Base-by-base conservation (phyloP, 2,797 vertebrate genomes). In the Tarsius wallacei region DNA sequence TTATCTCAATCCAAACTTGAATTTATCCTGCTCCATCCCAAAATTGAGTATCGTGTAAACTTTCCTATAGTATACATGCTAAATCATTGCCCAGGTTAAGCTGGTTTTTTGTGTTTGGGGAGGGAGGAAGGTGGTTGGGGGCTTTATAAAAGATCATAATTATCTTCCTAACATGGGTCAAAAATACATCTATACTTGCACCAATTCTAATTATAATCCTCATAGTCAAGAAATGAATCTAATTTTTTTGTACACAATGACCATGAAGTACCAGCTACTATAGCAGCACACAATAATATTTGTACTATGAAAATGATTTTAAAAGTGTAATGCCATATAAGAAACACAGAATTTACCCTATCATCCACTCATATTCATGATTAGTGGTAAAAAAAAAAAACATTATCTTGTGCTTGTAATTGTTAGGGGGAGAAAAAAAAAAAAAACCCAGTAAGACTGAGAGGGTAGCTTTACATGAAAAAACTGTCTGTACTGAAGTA, bases 51-150 rank as follows among this genome's bases (percentile, higher is more conserved):
- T 17, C 55, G 16, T 7, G 9, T 9, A 17, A 81, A 64, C n/a
- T 24, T 10, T 9, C 8, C 9, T 28, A 15, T 0, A 26, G 21
- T n/a, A n/a, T n/a, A 31, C 21, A n/a, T 9, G 11, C 1, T 55
- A 82, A 47, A 61, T 24, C 51, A 85, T 59, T 59, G 15, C 53
- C n/a, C 53, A 70, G 0, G 12, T 10, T 36, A 66, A n/a, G 5
- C 2, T 26, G 47, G n/a, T 82, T 42, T 70, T 59, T 59, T 42
- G 42, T 42, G 42, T 5, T 0, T 42, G 42, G 42, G 42, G 42
- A 42, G 42, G 42, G 7, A 42, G 42, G 4, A 42, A 6, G 42
- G 42, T 42, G 42, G 42, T 42, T 42, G 42, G 42, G 4, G 42
- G 26, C 21, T 24, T n/a, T 42, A 53, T 59, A 7, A 22, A 42